These are phyloP conservation scores for Beroe forskalii DNA, from an alignment of 37 sponge, comb jelly and placozoan species.

Conservation along the genomic window DNA sequence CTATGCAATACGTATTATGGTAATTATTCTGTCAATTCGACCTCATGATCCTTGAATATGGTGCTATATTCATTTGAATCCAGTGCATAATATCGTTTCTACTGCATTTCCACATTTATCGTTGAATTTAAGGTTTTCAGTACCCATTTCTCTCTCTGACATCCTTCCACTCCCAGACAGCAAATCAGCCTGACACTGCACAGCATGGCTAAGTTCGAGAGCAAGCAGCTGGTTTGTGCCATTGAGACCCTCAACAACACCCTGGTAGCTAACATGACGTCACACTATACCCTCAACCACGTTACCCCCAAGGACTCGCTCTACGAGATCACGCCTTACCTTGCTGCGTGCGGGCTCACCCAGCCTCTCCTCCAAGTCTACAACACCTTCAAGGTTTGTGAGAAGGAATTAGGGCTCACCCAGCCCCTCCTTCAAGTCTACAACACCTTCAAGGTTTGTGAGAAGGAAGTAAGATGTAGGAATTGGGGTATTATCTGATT, in stretches of 20 bases:
- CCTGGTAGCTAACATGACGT: background rate
- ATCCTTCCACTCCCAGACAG: background rate
- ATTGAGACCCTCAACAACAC: background rate
- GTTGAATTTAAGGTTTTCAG: too few species aligned
- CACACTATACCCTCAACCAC: background rate
- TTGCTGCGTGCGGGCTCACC: conserved; percentile 12
- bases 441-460: conserved; percentile 33
- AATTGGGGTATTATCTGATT: too few species aligned
- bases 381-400: conserved; percentile 9
- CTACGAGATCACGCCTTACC: conserved; percentile 19
- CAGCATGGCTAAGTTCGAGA: conserved; percentile 41
- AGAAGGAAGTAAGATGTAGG: too few species aligned
- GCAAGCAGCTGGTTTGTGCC: conserved; percentile 36
- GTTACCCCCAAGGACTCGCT: conserved; percentile 8
- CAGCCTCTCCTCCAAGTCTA: conserved; percentile 23
- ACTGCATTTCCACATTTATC: too few species aligned
- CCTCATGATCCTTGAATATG: too few species aligned
- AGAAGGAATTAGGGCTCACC: background rate
- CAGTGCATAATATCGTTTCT: too few species aligned
- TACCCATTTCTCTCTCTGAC: background rate
- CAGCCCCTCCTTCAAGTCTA: conserved; percentile 29
- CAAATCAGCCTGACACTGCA: conserved; percentile 43
- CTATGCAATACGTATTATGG: too few species aligned
- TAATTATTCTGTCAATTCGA: too few species aligned
- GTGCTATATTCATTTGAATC: too few species aligned